Evolutionary conservation across 2,797 vertebrate genomes (phyloP).

Genomic region (Chelonia mydas): DNA sequence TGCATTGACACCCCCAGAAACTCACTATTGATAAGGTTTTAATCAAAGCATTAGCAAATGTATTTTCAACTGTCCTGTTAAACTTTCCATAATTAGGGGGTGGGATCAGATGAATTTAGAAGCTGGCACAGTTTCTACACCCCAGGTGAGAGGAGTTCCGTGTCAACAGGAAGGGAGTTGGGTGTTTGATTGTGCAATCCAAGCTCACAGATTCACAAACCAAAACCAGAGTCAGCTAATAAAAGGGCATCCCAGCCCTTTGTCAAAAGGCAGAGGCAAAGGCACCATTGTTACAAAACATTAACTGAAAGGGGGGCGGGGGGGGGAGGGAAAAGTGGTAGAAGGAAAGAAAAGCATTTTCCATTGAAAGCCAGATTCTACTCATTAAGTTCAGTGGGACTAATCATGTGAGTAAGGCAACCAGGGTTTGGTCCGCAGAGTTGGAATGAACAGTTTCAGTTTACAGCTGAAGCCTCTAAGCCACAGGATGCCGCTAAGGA

Average conservation of each 20-base stretch:
- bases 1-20: neutral
- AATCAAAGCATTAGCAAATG: neutral
- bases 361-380: neutral
- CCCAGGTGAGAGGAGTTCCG: neutral
- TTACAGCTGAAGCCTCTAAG: neutral
- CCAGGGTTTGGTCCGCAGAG: neutral
- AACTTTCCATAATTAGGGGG: neutral
- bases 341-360: neutral
- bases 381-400: neutral
- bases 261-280: neutral
- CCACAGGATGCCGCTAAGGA: neutral
- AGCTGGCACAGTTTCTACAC: neutral
- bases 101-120: neutral
- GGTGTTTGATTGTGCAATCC: rapidly evolving
- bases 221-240: neutral
- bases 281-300: neutral
- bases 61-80: neutral
- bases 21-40: neutral
- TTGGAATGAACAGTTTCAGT: neutral
- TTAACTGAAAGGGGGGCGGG: neutral
- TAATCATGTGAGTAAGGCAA: neutral
- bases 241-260: neutral
- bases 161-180: neutral
- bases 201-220: neutral
- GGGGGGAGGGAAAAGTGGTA: neutral